These are phyloP conservation scores for Casuarius casuarius DNA, from an alignment of 2,113 vertebrate genomes.

Conservation along the genomic window DNA sequence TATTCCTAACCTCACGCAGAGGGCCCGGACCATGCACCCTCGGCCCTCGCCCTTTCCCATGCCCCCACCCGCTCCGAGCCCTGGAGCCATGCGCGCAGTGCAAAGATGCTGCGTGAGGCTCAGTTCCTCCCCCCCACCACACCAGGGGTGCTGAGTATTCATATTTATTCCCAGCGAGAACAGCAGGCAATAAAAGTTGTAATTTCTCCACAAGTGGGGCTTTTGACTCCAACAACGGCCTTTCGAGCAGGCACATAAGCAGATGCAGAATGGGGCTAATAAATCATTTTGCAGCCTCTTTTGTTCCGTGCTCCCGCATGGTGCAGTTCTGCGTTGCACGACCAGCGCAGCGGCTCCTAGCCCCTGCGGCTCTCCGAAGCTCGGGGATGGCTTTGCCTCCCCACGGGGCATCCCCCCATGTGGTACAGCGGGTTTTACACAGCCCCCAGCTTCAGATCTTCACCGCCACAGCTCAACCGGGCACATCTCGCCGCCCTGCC, in stretches of 20 bases:
- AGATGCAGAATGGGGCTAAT: background rate
- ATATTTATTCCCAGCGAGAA: background rate
- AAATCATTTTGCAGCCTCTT: background rate
- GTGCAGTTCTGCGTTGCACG: no score
- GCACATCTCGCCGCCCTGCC: no score
- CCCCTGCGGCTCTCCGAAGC: no score
- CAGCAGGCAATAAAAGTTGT: background rate
- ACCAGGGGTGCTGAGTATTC: background rate
- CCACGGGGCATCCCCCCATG: no score
- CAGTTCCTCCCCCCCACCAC: background rate
- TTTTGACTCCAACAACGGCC: background rate
- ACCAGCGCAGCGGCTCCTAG: no score
- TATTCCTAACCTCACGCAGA: background rate
- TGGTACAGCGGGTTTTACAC: no score
- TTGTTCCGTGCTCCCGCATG: background rate
- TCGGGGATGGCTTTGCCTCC: no score
- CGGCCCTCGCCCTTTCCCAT: accelerated
- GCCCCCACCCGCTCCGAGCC: background rate
- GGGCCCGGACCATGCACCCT: background rate
- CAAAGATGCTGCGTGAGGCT: background rate
- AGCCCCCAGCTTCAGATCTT: no score
- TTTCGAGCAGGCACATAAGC: background rate
- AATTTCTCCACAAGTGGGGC: background rate
- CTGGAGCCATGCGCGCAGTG: accelerated
- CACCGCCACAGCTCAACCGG: no score